Conservation (phyloP, 2,113 vertebrate species). For the Manacus vitellinus region DNA sequence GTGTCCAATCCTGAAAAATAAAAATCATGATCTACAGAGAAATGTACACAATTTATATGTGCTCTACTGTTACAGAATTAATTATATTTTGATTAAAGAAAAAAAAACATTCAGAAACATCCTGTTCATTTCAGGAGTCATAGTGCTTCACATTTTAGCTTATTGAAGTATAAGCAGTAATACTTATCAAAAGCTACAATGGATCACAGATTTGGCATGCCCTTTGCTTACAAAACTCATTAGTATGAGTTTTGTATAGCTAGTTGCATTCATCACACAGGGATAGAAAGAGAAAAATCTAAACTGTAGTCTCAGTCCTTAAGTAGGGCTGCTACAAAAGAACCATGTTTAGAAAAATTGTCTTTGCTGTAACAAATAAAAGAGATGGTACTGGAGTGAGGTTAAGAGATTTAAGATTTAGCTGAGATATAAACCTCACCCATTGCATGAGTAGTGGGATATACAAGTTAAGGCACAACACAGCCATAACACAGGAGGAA, state of each 20-base stretch:
- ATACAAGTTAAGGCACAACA: not conserved
- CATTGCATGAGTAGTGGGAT: not conserved
- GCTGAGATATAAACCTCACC: not conserved
- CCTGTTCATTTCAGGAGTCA: not conserved
- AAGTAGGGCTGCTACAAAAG: not conserved
- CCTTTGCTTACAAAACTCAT: not conserved
- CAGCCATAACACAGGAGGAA: not conserved
- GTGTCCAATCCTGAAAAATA: not conserved
- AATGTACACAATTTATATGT: not conserved
- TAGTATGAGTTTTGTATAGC: not conserved
- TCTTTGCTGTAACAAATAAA: not conserved
- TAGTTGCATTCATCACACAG: not conserved
- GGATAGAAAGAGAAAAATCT: not conserved
- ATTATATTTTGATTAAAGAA: not conserved
- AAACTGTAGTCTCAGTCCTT: not conserved
- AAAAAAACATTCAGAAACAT: not conserved
- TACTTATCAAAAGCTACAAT: not conserved
- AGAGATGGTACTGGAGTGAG: not conserved
- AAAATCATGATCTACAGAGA: not conserved
- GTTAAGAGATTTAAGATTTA: not conserved
- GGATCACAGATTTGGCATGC: not conserved
- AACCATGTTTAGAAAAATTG: not conserved
- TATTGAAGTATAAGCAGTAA: not conserved
- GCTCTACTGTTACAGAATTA: not conserved
- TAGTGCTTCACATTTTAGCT: not conserved